Base-by-base conservation (phyloP, 2,888 invertebrate genomes). In the Erpobdella octoculata region DNA sequence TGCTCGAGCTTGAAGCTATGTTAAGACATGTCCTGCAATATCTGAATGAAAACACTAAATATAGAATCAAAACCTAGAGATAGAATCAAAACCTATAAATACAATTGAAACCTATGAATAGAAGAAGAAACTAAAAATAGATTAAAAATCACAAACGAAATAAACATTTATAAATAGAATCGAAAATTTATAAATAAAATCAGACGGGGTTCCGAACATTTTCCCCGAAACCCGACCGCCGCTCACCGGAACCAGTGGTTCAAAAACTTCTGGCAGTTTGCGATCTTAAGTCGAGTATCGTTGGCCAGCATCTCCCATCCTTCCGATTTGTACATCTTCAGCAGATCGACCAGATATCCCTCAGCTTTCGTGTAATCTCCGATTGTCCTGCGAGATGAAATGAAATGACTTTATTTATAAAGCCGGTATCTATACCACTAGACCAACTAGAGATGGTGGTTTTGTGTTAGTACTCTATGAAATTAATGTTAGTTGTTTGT, bases 281-380 rank as follows among this genome's bases (percentile, higher is more conserved):
- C 91, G 48, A 95, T 84, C 78, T 93, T 90, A 0, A 92, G 84
- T 75, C 91, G 87, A 0, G 91, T 92, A 64, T 80, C 78, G 38
- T 81, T 82, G 25, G 90, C 91, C 46, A 95, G 85, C 71, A 89
- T 87, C 72, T 86, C 86, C 95, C 96, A 96, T 28, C 90, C 90
- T 80, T 95, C 94, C 71, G 90, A 89, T 79, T 89, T 89, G 78
- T 92, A 91, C 4, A 91, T 92, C 70, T 91, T 88, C 35, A 94
- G 84, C 0, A 92, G 89, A 80, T 94, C 94, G 68, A 88, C 88
- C 1, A 95, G 86, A 82, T 94, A 95, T 0, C 90, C 90, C 4
- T 92, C 90, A 0, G 95, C 91, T 82, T 93, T 93, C 76, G 91
- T 89, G 0, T 91, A 90, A 81, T 83, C 80, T 8, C 79, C 79